Base-by-base conservation (phyloP, 2,113 vertebrate genomes). In the Ranitomeya imitator region DNA sequence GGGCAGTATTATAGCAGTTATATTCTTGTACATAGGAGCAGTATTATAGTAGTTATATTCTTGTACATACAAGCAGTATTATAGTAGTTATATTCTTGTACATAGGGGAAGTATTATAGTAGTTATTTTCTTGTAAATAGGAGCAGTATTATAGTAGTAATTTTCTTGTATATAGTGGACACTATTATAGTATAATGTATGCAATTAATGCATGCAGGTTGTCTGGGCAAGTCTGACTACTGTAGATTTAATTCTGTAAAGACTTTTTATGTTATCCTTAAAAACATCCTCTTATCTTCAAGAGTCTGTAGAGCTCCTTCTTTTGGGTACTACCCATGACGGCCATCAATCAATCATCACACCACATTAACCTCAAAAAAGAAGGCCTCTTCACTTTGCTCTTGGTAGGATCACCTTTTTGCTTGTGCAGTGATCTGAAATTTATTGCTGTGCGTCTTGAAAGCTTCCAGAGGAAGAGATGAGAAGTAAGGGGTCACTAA, bases 401-500 rank as follows among this genome's bases (percentile, higher is more conserved):
- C 65, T 23, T 55, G 15, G 51, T 54, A n/a, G 51, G 51, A 84
- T 84, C 51, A 84, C 82, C 63, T 84, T 26, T 65, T 65, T 83
- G 19, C 80, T 61, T 51, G 80, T 51, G 59, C 59, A 51, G n/a
- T 83, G 80, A 51, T 51, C 80, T 65, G 80, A 61, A 63, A 83
- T 83, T 83, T 83, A 83, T 83, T 83, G 80, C 80, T 65, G 31
- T 65, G 37, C n/a, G 80, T 31, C 60, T 83, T 83, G 80, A 65
- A 65, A 83, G 60, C 60, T 83, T 83, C 60, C 23, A 83, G 59
- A 45, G 59, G 80, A 83, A 83, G 65, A 84, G 51, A 69, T 23
- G 82, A 71, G 63, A 26, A 16, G 82, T 51, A 69, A 21, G 81
- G 45, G 82, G 82, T 69, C 82, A 84, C 31, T 55, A 26, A 67